Base-by-base conservation (phyloP, 2,888 invertebrate species). In the Lypha dubia region DNA sequence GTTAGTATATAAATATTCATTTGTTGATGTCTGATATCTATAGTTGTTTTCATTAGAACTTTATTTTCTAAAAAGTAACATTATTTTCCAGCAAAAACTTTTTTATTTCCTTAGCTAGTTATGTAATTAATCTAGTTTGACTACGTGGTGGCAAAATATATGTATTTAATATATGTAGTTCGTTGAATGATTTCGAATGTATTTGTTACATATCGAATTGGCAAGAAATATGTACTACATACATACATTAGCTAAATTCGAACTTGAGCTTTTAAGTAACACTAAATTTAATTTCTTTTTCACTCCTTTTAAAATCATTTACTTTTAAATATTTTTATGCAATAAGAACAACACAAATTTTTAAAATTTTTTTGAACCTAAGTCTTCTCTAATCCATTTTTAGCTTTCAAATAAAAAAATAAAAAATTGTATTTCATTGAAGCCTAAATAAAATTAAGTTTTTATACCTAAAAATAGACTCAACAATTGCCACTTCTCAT, bases 21-120 rank as follows among this genome's bases (percentile, higher is more conserved):
- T 73, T 83, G 65, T 53, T 76, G 67, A 38, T 56, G 65, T 35
- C 60, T 63, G 53, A 46, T 71, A 71, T 70, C 41, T 51, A 56
- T 70, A 41, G 8, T 65, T 71, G 56, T 71, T 82, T 58, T 71
- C 58, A n/a, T 35, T 24, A 28, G 17, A 46, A 70, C 22, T 28
- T 44, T 3, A 5, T 53, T 35, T 28, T 44, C 13, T 22, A n/a
- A n/a, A n/a, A n/a, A n/a, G 6, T 9, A 51, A 13, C 9, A 0
- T 22, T 11, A 51, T 22, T 11, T 22, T 20, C 46, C 7, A 7
- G 17, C 2, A 20, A 51, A 51, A 22, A 17, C 13, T 41, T 41
- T 41, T 3, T 13, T 41, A 41, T 6, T 1, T 41, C 15, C 15
- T 46, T 17, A 46, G 17, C 2, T 17, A 17, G 46, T 46, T 46